Evolutionary conservation across 2,888 invertebrate genomes (phyloP), one percentile per base, ranked within the genome.

Genomic region (Diploptera punctata): DNA sequence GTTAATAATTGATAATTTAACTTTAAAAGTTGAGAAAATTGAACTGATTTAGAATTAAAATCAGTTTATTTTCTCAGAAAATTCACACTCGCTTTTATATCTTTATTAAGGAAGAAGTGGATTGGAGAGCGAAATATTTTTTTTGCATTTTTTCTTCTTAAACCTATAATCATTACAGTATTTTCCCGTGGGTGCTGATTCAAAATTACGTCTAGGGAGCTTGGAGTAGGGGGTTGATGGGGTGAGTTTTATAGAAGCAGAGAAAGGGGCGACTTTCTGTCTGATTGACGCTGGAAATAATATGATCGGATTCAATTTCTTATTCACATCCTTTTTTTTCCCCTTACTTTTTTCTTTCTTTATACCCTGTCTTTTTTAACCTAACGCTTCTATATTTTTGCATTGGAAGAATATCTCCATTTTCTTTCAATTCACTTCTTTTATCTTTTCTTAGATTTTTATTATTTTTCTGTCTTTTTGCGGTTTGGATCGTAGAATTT

Each of bases 281-380:
- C 47, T 67, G 67, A 67, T 67, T 67, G 67, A 67, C 67, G 67
- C 67, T 21, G 49, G 67, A 67, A 67, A 67, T 67, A 67, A 67
- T 67, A 67, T 49, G 67, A 67, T 49, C 67, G 29, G 67, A 67
- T 67, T 67, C 47, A 29, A 67, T 67, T 67, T 67, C 67, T 67
- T 49, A 47, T 47, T 67, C 26, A 21, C 1, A 19, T 18, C 21
- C 18, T 38, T 29, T 38, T 43, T 21, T 24, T 43, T 62, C 16
- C 16, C 21, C 21, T 54, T n/a, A n/a, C 61, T 61, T 21, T 43
- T 62, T 43, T 38, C 5, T 62, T 19, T 24, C 16, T 43, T n/a
- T n/a, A 38, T 16, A 19, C 19, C n/a, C n/a, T n/a, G n/a, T n/a
- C 43, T 43, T 43, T 21, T 18, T 21, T 5, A 38, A 43, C 7